Base-by-base conservation (phyloP, 2,888 invertebrate species). In the Scaptomyza tumidula region DNA sequence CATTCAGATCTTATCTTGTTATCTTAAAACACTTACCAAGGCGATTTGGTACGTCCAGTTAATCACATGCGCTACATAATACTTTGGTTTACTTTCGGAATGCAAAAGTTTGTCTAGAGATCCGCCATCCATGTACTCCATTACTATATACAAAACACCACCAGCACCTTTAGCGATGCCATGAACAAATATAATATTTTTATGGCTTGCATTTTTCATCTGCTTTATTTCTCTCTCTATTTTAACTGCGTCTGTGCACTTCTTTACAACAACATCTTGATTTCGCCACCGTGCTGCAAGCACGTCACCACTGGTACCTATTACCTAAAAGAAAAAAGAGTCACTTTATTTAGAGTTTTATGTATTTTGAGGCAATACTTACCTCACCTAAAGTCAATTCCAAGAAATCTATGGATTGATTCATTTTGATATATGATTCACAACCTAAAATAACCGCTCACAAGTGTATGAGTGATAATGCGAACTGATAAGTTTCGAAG, bases 71-170 rank as follows among this genome's bases (percentile, higher is more conserved):
- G 33, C 19, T 1, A 59, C 6, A 0, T 46, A 24, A 49, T 80
- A 86, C 0, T 16, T 41, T 7, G 7, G 29, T 3, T n/a, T 9
- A 3, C 16, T 6, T 0, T 50, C 11, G 0, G 0, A 29, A 33
- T 71, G 41, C 16, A 86, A 13, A 2, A 80, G 44, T 0, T 29
- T 19, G 7, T 39, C 7, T 0, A 81, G 14, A 3, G 78, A 66
- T 39, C 81, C 87, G 3, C 75, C 75, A 3, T 80, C 78, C 24
- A 62, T 60, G 27, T 67, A 62, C 44, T 81, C 81, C 75, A 75
- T 62, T 29, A 81, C 50, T n/a, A 81, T 27, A 27, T 57, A 67
- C 3, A 56, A 0, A 0, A 0, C 6, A 2, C 27, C 6, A 0
- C 27, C n/a, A n/a, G n/a, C 6, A 6, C 52, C 0, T 0, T 27